Evolutionary conservation across 2,888 invertebrate genomes (phyloP).

Genomic region (Agapostemon virescens): DNA sequence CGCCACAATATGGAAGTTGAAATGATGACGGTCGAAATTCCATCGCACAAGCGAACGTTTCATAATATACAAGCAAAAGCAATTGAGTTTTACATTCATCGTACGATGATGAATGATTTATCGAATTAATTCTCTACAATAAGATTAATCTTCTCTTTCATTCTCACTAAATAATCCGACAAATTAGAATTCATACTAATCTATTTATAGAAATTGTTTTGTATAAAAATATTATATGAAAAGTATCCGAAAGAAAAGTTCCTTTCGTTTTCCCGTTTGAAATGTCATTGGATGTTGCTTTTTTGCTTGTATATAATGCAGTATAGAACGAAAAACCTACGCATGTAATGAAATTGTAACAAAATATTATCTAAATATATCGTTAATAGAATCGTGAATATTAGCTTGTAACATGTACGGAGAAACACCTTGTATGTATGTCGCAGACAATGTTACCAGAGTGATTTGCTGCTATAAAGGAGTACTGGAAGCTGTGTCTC

Average conservation of each 20-base stretch:
- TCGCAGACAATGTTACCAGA: constrained; percentile 23
- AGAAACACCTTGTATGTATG: constrained; percentile 2
- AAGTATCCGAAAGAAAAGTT: too few species aligned
- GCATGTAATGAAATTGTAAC: neutral
- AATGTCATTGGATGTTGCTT: neutral
- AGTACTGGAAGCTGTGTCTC: constrained; percentile 14
- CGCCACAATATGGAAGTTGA: too few species aligned
- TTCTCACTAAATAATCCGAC: too few species aligned
- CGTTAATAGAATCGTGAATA: neutral
- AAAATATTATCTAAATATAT: neutral
- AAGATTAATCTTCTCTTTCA: too few species aligned
- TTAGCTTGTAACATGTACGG: neutral
- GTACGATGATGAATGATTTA: too few species aligned
- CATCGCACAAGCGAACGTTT: too few species aligned
- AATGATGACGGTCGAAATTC: too few species aligned
- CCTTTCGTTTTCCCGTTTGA: neutral
- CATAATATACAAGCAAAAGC: too few species aligned
- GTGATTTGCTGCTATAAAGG: constrained; percentile 9
- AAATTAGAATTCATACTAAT: too few species aligned
- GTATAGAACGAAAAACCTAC: neutral
- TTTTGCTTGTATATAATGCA: neutral
- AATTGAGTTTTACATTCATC: too few species aligned
- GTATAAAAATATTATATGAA: neutral
- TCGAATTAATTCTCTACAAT: too few species aligned
- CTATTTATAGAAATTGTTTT: neutral